Evolutionary conservation across 2,113 vertebrate species (phyloP).

Genomic region (Mobula hypostoma): DNA sequence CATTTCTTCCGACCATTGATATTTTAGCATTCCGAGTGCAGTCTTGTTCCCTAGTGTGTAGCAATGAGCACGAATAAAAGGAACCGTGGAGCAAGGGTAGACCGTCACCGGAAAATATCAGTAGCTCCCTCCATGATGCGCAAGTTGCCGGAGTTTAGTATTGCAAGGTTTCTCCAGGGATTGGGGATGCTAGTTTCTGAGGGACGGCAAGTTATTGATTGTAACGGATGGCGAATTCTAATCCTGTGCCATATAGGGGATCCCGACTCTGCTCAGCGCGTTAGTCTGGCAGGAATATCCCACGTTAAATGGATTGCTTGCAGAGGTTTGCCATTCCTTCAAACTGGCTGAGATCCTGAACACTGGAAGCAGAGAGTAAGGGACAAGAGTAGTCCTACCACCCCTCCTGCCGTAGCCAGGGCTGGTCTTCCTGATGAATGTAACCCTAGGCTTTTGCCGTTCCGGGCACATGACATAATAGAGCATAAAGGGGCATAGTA

Average conservation of each 20-base stretch:
- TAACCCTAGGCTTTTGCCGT: not conserved
- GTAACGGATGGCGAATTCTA: not conserved
- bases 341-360: not conserved
- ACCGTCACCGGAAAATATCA: not conserved
- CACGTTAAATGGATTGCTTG: not conserved
- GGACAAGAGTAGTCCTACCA: too few relatives aligned
- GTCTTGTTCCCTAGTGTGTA: not conserved
- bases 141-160: not conserved
- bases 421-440: not conserved
- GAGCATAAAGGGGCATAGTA: too few relatives aligned
- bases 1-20: too few relatives aligned
- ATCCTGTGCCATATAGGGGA: not conserved
- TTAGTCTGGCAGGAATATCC: not conserved
- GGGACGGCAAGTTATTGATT: not conserved
- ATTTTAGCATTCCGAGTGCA: not conserved
- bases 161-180: not conserved
- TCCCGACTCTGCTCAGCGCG: not conserved
- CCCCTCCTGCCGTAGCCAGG: too few relatives aligned
- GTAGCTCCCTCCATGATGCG: too few relatives aligned
- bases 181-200: not conserved
- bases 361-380: not conserved
- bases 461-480: not conserved
- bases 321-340: not conserved
- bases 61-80: not conserved
- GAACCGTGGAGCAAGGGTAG: not conserved